Evolutionary conservation across 2,797 vertebrate genomes (phyloP), one percentile per base, ranked within the genome.

Genomic region (Benthosema pterotum): DNA sequence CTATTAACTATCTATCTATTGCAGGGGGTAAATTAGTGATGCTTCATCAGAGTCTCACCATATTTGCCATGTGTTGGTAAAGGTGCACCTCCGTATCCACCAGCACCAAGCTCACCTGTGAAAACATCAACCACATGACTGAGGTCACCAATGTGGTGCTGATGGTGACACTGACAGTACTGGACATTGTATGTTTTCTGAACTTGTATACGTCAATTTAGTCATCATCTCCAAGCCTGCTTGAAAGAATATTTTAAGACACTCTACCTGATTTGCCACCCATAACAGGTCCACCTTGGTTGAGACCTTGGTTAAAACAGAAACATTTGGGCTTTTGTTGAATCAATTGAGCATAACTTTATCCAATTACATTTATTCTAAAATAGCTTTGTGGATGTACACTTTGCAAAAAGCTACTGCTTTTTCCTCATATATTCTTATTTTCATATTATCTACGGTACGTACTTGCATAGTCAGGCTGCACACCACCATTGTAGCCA

Each of bases 381-480:
- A 38, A 38, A 38, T 38, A 11, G 8, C 32, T 38, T 38, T 38
- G 32, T 38, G 32, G 32, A 9, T 2, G 32, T 38, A 38, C 8
- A 38, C 8, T 38, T 38, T 9, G 32, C 32, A 8, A 38, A 38
- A 8, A 38, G 28, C 28, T 7, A 32, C 28, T 32, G 28, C 28
- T 8, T 32, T 32, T 32, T 32, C 28, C 28, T 5, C 42, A 2
- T 11, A 12, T 7, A 13, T 42, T 5, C 42, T 14, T 16, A 6
- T 25, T 4, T 4, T 8, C 14, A 49, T 52, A 7, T 16, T 0
- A n/a, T n/a, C n/a, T n/a, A n/a, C n/a, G n/a, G n/a, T 47, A 52
- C 77, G 52, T 72, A 83, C 80, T 70, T 57, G 82, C 72, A 65
- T 80, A 85, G 49, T 86, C 74, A 7, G 88, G 84, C 60, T 87